Base-by-base conservation (phyloP, 2,888 invertebrate species). In the Tiliacea aurago region DNA sequence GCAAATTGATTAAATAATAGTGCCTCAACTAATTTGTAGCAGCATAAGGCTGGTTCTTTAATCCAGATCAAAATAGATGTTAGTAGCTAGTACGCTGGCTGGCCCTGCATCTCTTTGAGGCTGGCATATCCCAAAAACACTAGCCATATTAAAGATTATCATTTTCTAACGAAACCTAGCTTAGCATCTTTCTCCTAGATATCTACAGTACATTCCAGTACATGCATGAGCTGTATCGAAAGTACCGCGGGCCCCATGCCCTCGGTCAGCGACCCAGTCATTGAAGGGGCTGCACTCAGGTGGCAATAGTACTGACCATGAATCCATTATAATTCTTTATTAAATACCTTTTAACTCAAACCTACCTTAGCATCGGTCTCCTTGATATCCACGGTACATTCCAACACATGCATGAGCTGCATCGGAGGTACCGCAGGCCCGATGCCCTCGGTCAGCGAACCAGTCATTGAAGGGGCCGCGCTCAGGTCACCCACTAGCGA, bases 321-420 rank as follows among this genome's bases (percentile, higher is more conserved):
- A 37, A 6, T 11, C 43, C 43, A 43, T 45, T 13, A 45, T 45
- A 13, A 45, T 45, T 45, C 13, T 45, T 43, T 15, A 13, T 13
- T 43, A 43, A 43, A 43, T 4, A 43, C 45, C 13, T 45, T 47
- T 18, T 18, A 47, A 47, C 47, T 18, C 18, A 47, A 20, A 9
- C 63, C 28, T 83, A 96, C 96, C 96, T 98, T 98, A 67, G 98
- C 98, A 90, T 99, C 99, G 63, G 98, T 98, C 94, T 99, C 99
- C 91, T 98, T 98, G 81, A 99, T 98, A 93, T 99, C 99, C 84
- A 99, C 96, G 70, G 98, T 98, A 67, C 99, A 99, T 92, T 99
- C 98, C 87, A 99, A 98, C 70, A 98, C 98, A 91, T 98, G 98
- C 91, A 98, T 97, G 15, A 97, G 92, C 83, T 96, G 95, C 93